These are phyloP conservation scores for Pollicipes pollicipes DNA, from an alignment of 1,140 invertebrate genomes.

Conservation along the genomic window DNA sequence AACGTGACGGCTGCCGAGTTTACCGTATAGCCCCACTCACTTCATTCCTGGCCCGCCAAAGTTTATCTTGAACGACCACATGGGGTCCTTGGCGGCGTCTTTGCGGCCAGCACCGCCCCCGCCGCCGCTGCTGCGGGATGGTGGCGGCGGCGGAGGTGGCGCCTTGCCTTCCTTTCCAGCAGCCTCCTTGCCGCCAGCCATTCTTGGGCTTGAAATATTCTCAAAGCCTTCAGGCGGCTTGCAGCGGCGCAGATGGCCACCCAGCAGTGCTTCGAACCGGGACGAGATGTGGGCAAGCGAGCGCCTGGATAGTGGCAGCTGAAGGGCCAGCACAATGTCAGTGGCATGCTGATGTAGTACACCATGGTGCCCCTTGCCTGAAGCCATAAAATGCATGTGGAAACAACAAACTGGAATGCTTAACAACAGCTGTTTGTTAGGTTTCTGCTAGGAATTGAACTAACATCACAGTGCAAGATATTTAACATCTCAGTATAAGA, in stretches of 20 bases:
- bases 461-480: background rate
- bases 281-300: background rate
- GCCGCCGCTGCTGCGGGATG: background rate
- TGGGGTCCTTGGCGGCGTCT: background rate
- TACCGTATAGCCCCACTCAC: background rate
- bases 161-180: background rate
- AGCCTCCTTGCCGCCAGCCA: background rate
- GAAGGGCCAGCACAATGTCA: background rate
- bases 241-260: background rate
- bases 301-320: background rate
- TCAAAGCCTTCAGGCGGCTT: background rate
- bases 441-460: too few species aligned
- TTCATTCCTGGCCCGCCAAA: background rate
- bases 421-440: too few species aligned
- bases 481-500: background rate
- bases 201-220: background rate
- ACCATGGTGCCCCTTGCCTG: too few species aligned
- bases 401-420: too few species aligned
- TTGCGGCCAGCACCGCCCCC: background rate
- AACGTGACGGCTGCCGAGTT: too few species aligned
- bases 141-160: background rate
- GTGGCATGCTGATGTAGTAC: too few species aligned
- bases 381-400: too few species aligned
- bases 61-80: constrained; percentile 5
- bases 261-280: background rate